Base-by-base conservation (phyloP, 2,797 vertebrate species). In the Schizopygopsis malacanthus region DNA sequence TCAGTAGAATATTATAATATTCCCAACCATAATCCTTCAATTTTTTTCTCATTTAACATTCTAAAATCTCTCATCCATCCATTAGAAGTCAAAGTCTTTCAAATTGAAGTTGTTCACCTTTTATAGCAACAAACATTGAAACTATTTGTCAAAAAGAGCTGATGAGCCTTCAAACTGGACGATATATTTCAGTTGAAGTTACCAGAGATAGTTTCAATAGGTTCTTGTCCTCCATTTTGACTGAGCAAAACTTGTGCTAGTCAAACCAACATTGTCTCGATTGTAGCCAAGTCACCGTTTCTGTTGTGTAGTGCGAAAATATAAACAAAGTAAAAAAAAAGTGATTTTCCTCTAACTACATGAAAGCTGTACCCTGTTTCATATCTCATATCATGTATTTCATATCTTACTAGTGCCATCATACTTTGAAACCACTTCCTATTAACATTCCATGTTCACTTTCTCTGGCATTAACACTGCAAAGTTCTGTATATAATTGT, bases 381-480 rank as follows among this genome's bases (percentile, higher is more conserved):
- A 73, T 25, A 50, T 75, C 10, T 84, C 28, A n/a, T 69, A 67
- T 39, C 39, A 47, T 54, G 69, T 12, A 65, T 75, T 73, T 45
- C 18, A n/a, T 61, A 41, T 72, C 65, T 8, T 11, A 54, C 45
- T 63, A 63, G 61, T 47, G 15, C 54, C 73, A 54, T 52, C 39
- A 10, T 61, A 47, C 50, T 6, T 54, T 52, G 8, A 78, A 54
- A 45, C 69, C 37, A 61, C 69, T 50, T 70, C 50, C 25, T 77
- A n/a, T 76, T 28, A 73, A 22, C 47, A 56, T 88, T 54, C 79
- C 75, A 54, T 61, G 63, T n/a, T 63, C 67, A 81, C 25, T 65
- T 20, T 39, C 25, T 87, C 39, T 77, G 73, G 43, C 11, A 43
- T 43, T 86, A 90, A 86, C 81, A 86, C 76, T 82, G 86, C 73